Evolutionary conservation across 1,140 invertebrate genomes (phyloP).

Genomic region (Drosophila takahashii): DNA sequence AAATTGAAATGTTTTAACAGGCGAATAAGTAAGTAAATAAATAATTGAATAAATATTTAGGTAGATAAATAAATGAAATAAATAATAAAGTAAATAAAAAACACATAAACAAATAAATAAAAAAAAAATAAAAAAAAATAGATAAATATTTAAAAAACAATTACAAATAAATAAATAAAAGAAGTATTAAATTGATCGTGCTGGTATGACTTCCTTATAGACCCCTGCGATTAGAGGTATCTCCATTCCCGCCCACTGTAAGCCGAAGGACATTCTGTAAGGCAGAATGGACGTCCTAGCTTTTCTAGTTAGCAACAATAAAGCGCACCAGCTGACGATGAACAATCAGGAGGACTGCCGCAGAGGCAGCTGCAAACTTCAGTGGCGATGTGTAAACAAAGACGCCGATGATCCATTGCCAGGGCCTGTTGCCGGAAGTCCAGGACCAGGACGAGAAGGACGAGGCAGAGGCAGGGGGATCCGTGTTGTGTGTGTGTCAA

Average conservation of each 20-base stretch:
- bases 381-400: slow-evolving; percentile 71
- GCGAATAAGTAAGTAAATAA: too few species aligned
- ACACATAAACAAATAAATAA: too few species aligned
- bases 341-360: slow-evolving; percentile 45
- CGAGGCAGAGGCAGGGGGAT: neutral
- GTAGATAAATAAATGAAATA: too few species aligned
- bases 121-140: too few species aligned
- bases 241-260: slow-evolving; percentile 5
- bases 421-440: slow-evolving; percentile 63
- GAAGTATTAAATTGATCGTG: too few species aligned
- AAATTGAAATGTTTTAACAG: too few species aligned
- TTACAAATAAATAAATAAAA: too few species aligned
- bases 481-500: slow-evolving; percentile 68
- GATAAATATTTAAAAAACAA: too few species aligned
- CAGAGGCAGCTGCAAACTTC: slow-evolving; percentile 37
- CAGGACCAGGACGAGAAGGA: slow-evolving; percentile 2
- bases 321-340: slow-evolving; percentile 68
- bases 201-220: too few species aligned
- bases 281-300: slow-evolving; percentile 37
- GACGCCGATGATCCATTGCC: slow-evolving; percentile 74
- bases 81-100: too few species aligned
- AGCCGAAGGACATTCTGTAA: neutral
- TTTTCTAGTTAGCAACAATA: slow-evolving; percentile 64
- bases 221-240: too few species aligned
- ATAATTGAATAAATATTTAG: too few species aligned